Base-by-base conservation (phyloP, 2,888 invertebrate species). In the Drymonia ruficornis region DNA sequence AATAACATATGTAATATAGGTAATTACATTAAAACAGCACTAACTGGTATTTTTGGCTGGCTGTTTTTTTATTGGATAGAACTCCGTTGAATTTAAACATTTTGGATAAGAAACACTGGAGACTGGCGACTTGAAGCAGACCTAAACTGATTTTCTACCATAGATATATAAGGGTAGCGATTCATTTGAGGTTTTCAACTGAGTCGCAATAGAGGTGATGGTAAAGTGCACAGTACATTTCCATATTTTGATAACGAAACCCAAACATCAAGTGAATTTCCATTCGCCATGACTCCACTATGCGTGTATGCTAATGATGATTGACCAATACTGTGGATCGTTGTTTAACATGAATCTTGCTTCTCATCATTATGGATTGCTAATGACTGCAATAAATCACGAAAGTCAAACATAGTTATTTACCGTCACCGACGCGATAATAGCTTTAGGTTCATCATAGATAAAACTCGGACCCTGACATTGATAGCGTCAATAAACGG, bases 301-400 rank as follows among this genome's bases (percentile, higher is more conserved):
- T 64, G 49, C 53, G 34, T 45, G 28, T 28, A 45, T 50, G 55
- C 47, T 66, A 65, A 70, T 67, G 52, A 61, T 58, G 56, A 65
- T 61, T 63, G 54, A 45, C 55, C 53, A 60, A 48, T 43, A 57
- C 53, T 59, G 59, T 51, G 47, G 49, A 49, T 47, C 54, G 48
- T 61, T 69, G 63, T 71, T 55, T 34, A 56, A 59, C 54, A 53
- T 63, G 55, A 61, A 61, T 59, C 19, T 50, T 36, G 55, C 52
- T 61, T 64, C 66, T 66, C 53, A 65, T 61, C 60, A 63, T 55
- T 50, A 58, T 65, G 50, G 61, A 67, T 67, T 54, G 61, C 64
- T 65, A 76, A 78, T 70, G 59, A 67, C 62, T 59, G 63, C 65
- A 60, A 76, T 78, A 76, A 74, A 84, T 83, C 83, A 83, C 58